Evolutionary conservation across 2,113 vertebrate species (phyloP), one percentile per base, ranked within the genome.

Genomic region (Neolamprologus devosi): DNA sequence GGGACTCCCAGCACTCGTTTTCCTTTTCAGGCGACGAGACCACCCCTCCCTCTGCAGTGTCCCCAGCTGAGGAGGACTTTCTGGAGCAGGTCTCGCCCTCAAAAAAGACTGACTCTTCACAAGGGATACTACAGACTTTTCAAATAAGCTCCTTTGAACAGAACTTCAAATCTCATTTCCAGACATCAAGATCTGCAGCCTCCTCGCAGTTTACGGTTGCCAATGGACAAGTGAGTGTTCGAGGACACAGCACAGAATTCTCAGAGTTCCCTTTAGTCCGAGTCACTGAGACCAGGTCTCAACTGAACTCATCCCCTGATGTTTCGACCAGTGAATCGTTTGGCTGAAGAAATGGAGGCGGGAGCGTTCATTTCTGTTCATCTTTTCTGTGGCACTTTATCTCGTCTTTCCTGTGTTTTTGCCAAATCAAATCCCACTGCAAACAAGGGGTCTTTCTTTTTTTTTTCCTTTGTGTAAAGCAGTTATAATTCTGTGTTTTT

Each of bases 11-110:
- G 95, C 98, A 98, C 96, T 97, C 98, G 4, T 99, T 99, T 96
- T 97, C 98, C 55, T 99, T 99, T 97, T 98, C 98, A 94, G 98
- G 98, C 85, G 98, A 99, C 51, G 99, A 99, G 91, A 97, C 98
- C 90, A 97, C 98, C 87, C 97, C 98, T 92, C 98, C 98, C 88
- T 95, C 97, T 58, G 97, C 97, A 6, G 98, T 98, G 91, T 98
- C 98, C 17, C 97, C 98, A 8, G 97, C 98, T 11, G 98, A 99
- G 91, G 99, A 99, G 94, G 99, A 99, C 96, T 99, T 99, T 90
- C 95, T 99, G 94, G 98, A 99, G 95, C 98, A 99, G 96, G 98
- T 98, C 91, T 97, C 98, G 23, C 97, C 98, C 93, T 97, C 98
- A 90, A 99, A 99, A 97, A 99, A 99, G 96, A 96, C 97, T 53